Percentiles rank a stretch among this genome's conserved stretches.
phyloP scores from a whole-genome alignment of 2,888 invertebrate genomes.

The Griposia aprilina region DNA sequence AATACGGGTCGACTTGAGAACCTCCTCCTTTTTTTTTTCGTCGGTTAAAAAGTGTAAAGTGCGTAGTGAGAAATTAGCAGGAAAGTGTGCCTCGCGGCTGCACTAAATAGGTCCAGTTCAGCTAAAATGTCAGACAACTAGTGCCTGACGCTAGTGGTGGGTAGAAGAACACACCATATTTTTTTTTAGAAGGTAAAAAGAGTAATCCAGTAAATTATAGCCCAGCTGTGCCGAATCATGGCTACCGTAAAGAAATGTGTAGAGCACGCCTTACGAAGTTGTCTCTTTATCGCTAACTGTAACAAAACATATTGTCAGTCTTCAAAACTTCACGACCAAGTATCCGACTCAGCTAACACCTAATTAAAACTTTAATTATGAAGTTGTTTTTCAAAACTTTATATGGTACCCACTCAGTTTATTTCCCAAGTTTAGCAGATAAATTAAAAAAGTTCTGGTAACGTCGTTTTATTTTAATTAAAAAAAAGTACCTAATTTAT shows the following conservation, averaged over 20 bases:
- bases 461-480: slow-evolving; percentile 55
- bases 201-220: neutral
- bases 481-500: slow-evolving; percentile 46
- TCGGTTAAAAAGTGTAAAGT: too few species aligned
- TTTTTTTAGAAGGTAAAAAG: neutral
- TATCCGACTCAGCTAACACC: slow-evolving; percentile 30
- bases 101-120: too few species aligned
- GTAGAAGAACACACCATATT: neutral
- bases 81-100: too few species aligned
- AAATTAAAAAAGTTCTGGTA: slow-evolving; percentile 61
- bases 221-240: too few species aligned
- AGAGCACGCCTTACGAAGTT: neutral
- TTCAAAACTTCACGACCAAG: neutral
- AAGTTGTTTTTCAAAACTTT: slow-evolving; percentile 52
- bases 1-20: too few species aligned
- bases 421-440: slow-evolving; percentile 53
- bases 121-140: too few species aligned
- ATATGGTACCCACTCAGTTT: slow-evolving; percentile 26
- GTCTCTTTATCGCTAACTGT: too few species aligned
- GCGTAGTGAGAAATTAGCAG: too few species aligned
- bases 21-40: too few species aligned
- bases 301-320: neutral
- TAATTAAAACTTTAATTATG: slow-evolving; percentile 58
- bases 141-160: too few species aligned
- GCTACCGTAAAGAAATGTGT: neutral